These are phyloP conservation scores for Oophaga pumilio DNA, from an alignment of 2,113 vertebrate genomes.

Conservation along the genomic window DNA sequence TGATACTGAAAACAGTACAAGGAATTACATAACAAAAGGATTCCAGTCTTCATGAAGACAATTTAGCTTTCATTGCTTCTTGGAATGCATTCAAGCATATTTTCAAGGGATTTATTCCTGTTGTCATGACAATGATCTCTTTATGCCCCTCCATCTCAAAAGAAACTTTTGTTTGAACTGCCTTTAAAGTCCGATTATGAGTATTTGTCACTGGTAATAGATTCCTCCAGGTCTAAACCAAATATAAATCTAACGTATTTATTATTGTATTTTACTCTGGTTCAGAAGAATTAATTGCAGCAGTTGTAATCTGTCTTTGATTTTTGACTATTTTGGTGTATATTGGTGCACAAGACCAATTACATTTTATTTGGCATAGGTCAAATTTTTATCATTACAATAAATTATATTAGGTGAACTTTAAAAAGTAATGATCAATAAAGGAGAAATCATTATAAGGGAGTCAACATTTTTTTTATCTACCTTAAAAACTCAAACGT, in stretches of 20 bases:
- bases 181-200: not conserved
- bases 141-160: not conserved
- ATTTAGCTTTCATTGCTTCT: slow-evolving; percentile 2
- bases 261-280: not conserved
- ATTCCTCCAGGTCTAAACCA: not conserved
- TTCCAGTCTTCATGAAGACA: not conserved
- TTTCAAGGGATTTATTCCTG: slow-evolving; percentile 11
- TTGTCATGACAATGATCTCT: slow-evolving; percentile 17
- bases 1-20: not conserved
- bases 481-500: too few relatives aligned
- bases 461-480: too few relatives aligned
- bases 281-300: not conserved
- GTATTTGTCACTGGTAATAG: not conserved
- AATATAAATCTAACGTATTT: not conserved
- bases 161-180: not conserved
- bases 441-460: not conserved
- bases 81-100: not conserved
- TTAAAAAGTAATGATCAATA: not conserved
- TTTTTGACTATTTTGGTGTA: not conserved
- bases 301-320: not conserved
- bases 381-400: too few relatives aligned
- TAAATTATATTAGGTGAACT: too few relatives aligned
- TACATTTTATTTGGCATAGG: not conserved
- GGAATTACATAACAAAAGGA: not conserved
- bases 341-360: not conserved